These are phyloP conservation scores for Schizopygopsis pylzovi DNA, from an alignment of 2,797 vertebrate species.

Conservation along the genomic window DNA sequence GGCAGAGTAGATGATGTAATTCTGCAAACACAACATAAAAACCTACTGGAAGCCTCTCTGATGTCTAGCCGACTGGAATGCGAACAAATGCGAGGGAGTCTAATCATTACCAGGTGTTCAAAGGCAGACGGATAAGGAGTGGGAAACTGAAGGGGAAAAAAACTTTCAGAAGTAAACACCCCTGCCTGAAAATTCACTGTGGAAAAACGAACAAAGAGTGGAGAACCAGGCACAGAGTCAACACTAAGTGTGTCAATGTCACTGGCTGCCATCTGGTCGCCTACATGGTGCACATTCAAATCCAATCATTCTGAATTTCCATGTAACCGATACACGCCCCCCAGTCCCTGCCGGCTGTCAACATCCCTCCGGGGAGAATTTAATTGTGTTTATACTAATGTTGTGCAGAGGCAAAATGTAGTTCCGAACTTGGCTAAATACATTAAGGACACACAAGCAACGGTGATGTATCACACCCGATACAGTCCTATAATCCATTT, in stretches of 20 bases:
- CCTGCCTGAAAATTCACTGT: conserved; percentile 44
- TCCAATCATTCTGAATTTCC: conserved; percentile 65
- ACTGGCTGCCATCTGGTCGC: conserved; percentile 60
- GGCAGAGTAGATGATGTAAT: conserved; percentile 59
- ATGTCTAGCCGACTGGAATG: conserved; percentile 72
- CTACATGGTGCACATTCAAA: conserved; percentile 62
- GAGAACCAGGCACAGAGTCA: conserved; percentile 53
- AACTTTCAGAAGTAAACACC: conserved; percentile 75
- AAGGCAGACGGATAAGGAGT: conserved; percentile 66
- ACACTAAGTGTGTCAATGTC: conserved; percentile 59
- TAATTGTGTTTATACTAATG: conserved; percentile 58
- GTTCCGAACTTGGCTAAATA: conserved; percentile 38
- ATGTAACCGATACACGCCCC: conserved; percentile 62
- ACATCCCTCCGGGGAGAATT: conserved; percentile 46
- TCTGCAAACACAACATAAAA: conserved; percentile 60
- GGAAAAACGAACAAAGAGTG: conserved; percentile 49
- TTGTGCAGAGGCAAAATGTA: conserved; percentile 31
- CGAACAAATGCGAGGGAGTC: conserved; percentile 54
- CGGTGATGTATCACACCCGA: conserved; percentile 65
- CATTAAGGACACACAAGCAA: conserved; percentile 46
- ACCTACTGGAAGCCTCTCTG: conserved; percentile 63
- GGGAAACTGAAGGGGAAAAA: conserved; percentile 31
- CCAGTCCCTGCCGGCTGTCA: conserved; percentile 59
- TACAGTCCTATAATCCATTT: conserved; percentile 52
- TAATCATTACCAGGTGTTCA: conserved; percentile 83